Evolutionary conservation across 2,888 invertebrate genomes (phyloP), one percentile per base, ranked within the genome.

Genomic region (Acronicta aceris): DNA sequence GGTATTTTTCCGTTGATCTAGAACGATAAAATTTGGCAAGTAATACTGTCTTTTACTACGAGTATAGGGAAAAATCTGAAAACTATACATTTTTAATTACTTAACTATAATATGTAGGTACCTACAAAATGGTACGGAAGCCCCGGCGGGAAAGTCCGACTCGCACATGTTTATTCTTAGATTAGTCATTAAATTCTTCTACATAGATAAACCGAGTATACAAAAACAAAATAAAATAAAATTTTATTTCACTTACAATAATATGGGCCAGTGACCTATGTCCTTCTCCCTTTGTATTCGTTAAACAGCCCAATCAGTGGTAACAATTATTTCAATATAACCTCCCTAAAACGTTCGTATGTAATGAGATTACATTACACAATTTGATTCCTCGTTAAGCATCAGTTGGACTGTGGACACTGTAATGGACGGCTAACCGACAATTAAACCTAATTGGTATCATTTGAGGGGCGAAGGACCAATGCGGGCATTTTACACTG

Each of bases 391-490:
- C 65, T 69, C 41, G 61, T 65, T 69, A 62, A 56, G 58, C 55
- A 57, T 60, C 54, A 53, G 53, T 56, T 59, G 63, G 65, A 59
- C 63, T 71, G 57, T 66, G 70, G 71, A 65, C 70, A 53, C 12
- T 69, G 63, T 69, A 71, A 76, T 71, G 61, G 72, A 65, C 64
- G 66, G 65, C 74, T 76, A 78, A 79, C 82, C 76, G 79, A 82
- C 90, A 92, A 92, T 92, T 91, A 90, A 81, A 74, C 59, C 71
- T 90, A 92, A 92, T 92, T 92, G 89, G 75, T 74, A 74, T 79
- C 81, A 80, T 81, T 76, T 15, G 58, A 78, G 79, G 78, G 81
- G 53, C 45, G 27, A 42, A 48, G 78, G 83, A 80, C 70, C 75
- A 60, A 81, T 84, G 83, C 82, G 85, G 82, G 86, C 74, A 68